A percentile compares a stretch with the other conserved stretches of the same genome.
Conservation (phyloP, 2,888 invertebrate species). For the Phortica magna region DNA sequence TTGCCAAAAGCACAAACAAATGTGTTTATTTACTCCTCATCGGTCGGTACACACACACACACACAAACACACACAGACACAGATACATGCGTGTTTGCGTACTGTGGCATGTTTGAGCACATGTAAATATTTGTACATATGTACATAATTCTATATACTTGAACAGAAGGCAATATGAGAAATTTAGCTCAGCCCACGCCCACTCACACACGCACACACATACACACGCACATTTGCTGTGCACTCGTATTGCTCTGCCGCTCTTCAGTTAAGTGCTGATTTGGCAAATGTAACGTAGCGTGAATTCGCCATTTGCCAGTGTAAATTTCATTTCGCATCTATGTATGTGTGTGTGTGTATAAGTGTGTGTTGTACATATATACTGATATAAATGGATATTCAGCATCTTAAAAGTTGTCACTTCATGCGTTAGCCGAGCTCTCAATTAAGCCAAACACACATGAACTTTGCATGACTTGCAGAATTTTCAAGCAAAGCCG, state of each 20-base stretch:
- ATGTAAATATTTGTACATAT: background rate
- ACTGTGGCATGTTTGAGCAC: background rate
- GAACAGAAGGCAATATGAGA: background rate
- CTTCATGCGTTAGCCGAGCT: no score
- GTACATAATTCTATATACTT: conserved; percentile 4
- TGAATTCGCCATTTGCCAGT: background rate
- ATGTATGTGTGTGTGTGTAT: background rate
- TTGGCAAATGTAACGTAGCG: background rate
- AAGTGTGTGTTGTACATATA: background rate
- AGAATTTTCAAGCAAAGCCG: no score
- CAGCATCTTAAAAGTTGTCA: no score
- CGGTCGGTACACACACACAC: background rate
- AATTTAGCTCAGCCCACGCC: background rate
- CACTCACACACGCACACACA: background rate
- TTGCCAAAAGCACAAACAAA: background rate
- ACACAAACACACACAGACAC: background rate
- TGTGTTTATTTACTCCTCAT: background rate
- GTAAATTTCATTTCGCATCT: no score
- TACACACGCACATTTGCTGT: no score
- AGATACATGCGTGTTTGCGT: background rate
- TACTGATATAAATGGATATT: no score
- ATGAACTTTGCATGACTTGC: no score
- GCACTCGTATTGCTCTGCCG: background rate
- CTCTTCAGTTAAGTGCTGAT: background rate
- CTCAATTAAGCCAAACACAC: no score